Conservation (phyloP, 2,113 vertebrate species). For the Phrynosoma blainvillii region DNA sequence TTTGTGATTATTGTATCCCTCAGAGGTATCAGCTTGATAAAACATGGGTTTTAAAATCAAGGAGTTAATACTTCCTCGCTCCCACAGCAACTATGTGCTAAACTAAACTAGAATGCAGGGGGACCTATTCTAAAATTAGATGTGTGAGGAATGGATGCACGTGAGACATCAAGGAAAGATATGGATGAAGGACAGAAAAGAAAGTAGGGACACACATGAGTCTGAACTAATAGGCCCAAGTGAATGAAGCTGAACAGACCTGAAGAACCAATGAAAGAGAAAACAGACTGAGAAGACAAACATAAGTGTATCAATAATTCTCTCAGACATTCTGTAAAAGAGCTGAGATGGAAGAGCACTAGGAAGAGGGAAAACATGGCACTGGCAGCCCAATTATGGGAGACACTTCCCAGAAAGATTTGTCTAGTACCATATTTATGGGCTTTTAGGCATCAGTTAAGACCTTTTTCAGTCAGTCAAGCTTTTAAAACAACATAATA, state of each 20-base stretch:
- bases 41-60: constrained; percentile 57
- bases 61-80: too few species aligned
- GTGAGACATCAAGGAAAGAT: neutral
- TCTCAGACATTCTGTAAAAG: too few species aligned
- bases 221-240: too few species aligned
- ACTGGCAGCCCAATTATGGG: too few species aligned
- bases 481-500: neutral
- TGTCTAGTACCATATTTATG: neutral
- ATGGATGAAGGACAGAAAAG: too few species aligned
- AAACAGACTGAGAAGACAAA: too few species aligned
- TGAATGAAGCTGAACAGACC: too few species aligned
- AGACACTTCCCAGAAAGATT: neutral
- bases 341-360: too few species aligned
- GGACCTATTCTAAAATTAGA: constrained; percentile 2
- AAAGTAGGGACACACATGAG: too few species aligned
- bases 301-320: too few species aligned
- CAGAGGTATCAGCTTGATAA: constrained; percentile 33
- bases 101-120: neutral
- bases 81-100: neutral
- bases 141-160: neutral
- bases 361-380: too few species aligned
- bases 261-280: too few species aligned
- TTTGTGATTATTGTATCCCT: neutral
- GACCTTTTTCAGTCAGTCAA: neutral
- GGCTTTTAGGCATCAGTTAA: neutral